Percentiles rank a stretch among this genome's conserved stretches.
These are phyloP conservation scores for Drosophila kikkawai DNA, from an alignment of 1,140 invertebrate species.

Conservation along the genomic window DNA sequence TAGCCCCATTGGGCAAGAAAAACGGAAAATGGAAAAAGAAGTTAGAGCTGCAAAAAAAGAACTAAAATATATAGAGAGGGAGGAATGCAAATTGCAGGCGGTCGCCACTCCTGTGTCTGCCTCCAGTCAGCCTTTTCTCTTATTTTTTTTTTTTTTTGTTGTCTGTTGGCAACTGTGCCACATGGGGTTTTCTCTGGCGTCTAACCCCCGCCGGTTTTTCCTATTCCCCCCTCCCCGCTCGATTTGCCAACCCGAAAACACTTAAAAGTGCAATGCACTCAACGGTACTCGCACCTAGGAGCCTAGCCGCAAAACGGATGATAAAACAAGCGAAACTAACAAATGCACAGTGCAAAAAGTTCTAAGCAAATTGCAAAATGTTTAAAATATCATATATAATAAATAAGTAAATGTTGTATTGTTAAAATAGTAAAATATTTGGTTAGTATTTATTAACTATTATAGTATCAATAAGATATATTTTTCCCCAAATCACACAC, in stretches of 20 bases:
- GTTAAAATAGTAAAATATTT: no score
- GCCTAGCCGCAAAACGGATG: slow-evolving; percentile 36
- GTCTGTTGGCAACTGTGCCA: slow-evolving; percentile 50
- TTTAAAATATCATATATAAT: background rate
- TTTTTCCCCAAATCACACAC: no score
- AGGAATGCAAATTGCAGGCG: slow-evolving; percentile 49
- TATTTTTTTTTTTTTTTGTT: slow-evolving; percentile 5
- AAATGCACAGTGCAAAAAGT: slow-evolving; percentile 21
- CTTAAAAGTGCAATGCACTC: slow-evolving; percentile 77
- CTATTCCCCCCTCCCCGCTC: background rate
- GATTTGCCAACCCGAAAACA: slow-evolving; percentile 52
- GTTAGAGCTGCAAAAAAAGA: slow-evolving; percentile 34
- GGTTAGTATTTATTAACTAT: no score
- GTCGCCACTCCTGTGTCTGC: slow-evolving; percentile 39
- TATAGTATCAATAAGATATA: no score
- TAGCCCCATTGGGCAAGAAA: slow-evolving; percentile 41
- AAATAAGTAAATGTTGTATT: no score
- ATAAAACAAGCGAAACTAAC: slow-evolving; percentile 41
- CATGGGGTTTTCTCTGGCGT: slow-evolving; percentile 50
- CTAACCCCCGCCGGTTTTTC: slow-evolving; percentile 18
- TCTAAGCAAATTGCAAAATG: background rate
- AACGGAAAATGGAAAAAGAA: slow-evolving; percentile 22
- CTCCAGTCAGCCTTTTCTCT: slow-evolving; percentile 8
- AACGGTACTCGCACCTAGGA: slow-evolving; percentile 59
- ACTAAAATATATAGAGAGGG: slow-evolving; percentile 23